Percentiles rank a stretch among this genome's conserved stretches.
phyloP scores from a whole-genome alignment of 2,113 vertebrate genomes.

The Malurus elegans region DNA sequence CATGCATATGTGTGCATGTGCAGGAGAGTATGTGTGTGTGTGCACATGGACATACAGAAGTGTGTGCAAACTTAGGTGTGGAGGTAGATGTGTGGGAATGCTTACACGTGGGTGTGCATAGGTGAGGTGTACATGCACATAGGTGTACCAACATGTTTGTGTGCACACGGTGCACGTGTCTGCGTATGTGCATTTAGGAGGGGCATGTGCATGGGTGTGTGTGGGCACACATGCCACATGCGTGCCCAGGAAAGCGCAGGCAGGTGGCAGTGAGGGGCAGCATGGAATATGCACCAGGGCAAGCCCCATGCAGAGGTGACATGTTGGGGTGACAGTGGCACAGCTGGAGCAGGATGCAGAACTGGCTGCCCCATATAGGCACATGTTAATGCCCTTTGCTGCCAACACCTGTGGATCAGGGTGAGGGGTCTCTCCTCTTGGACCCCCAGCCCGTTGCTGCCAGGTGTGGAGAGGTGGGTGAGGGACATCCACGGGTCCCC shows the following conservation, averaged over 20 bases:
- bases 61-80: neutral
- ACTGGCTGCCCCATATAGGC: neutral
- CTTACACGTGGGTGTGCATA: accelerated
- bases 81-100: neutral
- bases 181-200: neutral
- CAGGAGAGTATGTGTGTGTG: neutral
- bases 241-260: accelerated
- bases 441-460: neutral
- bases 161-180: neutral
- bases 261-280: accelerated
- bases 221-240: accelerated
- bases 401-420: accelerated
- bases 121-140: neutral
- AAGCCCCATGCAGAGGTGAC: neutral
- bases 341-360: accelerated
- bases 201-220: accelerated
- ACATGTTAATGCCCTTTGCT: neutral
- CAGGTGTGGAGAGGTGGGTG: accelerated
- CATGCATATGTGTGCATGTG: neutral
- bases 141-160: accelerated
- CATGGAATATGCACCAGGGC: neutral
- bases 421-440: neutral
- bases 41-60: neutral
- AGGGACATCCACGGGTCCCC: accelerated
- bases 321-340: neutral